Percentiles rank a stretch among this genome's conserved stretches.
Conservation (phyloP, 2,113 vertebrate genomes). For the Rynchops niger region DNA sequence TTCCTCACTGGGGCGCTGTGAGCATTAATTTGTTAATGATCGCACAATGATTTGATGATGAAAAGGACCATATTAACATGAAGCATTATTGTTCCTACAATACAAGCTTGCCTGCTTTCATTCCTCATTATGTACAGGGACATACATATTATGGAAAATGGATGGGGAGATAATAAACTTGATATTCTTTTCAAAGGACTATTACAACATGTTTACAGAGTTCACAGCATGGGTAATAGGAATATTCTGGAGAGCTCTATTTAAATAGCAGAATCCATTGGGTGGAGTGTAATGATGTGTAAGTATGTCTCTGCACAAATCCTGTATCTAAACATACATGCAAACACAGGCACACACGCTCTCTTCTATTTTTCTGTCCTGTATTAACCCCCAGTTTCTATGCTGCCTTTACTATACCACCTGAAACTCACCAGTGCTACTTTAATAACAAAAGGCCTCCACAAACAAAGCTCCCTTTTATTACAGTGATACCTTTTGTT, state of each 20-base stretch:
- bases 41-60: slow-evolving; percentile 19
- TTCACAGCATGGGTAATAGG: not conserved
- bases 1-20: slow-evolving; percentile 56
- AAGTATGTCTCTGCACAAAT: not conserved
- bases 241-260: not conserved
- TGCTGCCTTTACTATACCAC: not conserved
- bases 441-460: not conserved
- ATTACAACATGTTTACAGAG: not conserved
- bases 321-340: not conserved
- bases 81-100: slow-evolving; percentile 20
- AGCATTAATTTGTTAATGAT: slow-evolving; percentile 56
- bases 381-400: not conserved
- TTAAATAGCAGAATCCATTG: not conserved
- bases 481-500: not conserved
- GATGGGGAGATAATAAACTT: slow-evolving; percentile 43
- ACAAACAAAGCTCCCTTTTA: not conserved
- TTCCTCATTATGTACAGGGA: slow-evolving; percentile 30
- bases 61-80: slow-evolving; percentile 7
- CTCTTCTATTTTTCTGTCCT: not conserved
- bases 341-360: not conserved
- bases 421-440: not conserved
- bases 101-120: slow-evolving; percentile 25
- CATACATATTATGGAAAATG: slow-evolving; percentile 1
- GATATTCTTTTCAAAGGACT: slow-evolving; percentile 29
- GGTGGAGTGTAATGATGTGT: not conserved